Evolutionary conservation across 2,113 vertebrate genomes (phyloP), one percentile per base, ranked within the genome.

Genomic region (Macaca mulatta): DNA sequence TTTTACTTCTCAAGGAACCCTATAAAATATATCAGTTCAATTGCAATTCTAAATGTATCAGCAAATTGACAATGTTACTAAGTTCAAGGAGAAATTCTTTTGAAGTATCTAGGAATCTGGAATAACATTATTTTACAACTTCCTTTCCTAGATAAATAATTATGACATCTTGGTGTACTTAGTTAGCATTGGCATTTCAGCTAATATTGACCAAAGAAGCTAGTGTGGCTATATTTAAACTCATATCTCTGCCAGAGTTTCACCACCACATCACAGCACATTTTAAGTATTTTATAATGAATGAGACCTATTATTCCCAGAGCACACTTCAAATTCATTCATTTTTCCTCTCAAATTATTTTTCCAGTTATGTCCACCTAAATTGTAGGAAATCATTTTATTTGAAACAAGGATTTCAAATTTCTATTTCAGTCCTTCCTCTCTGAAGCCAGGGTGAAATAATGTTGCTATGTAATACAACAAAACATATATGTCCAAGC

Each of bases 141-240:
- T 97, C 67, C n/a, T 94, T 92, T 96, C 74, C n/a, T 78, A 80
- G 79, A 55, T 78, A 96, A 92, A 97, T 5, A 69, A 70, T 78
- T 67, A 90, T 81, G 55, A 74, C 48, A 92, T 14, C 11, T 91
- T 72, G 35, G 13, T 20, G 77, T 92, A 35, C 90, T 85, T 97
- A 90, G 59, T 93, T 97, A 67, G 5, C 93, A 79, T 38, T 83
- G 89, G 35, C 6, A 59, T 89, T 45, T 96, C 67, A 90, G 64
- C 30, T 91, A 87, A 94, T 88, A 43, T 59, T 96, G 45, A 74
- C 90, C 25, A 69, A 97, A 95, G 40, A 95, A 97, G 13, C 9
- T 27, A 8, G 16, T 70, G 50, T 9, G 38, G 6, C 4, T 89
- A 45, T 77, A 87, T 93, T 94, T 98, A 94, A 81, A 61, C 43